A percentile compares a stretch with the other conserved stretches of the same genome.
These are phyloP conservation scores for Aythya baeri DNA, from an alignment of 2,113 vertebrate genomes.

Conservation along the genomic window DNA sequence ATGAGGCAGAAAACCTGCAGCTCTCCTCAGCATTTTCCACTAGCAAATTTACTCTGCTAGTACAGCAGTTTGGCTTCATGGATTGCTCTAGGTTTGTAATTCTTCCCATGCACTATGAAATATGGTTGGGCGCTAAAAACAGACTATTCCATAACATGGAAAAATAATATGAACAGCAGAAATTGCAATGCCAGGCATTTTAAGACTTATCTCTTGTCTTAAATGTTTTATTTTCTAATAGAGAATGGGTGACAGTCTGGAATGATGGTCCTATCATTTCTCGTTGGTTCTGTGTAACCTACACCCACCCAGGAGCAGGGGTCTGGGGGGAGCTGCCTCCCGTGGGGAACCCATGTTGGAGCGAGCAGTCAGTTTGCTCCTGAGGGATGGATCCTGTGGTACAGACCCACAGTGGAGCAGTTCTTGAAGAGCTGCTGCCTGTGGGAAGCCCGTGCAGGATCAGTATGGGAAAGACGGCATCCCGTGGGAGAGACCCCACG, in stretches of 20 bases:
- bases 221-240: not conserved
- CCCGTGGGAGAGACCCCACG: too few relatives aligned
- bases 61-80: not conserved
- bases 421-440: too few relatives aligned
- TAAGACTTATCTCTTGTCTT: not conserved
- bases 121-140: not conserved
- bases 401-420: too few relatives aligned
- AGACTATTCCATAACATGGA: fast-evolving
- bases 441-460: too few relatives aligned
- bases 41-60: not conserved
- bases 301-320: too few relatives aligned
- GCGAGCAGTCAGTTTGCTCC: too few relatives aligned
- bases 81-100: not conserved
- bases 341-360: too few relatives aligned
- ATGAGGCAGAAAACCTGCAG: not conserved
- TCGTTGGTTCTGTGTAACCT: not conserved
- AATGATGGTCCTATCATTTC: not conserved
- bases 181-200: not conserved
- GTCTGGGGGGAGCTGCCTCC: too few relatives aligned
- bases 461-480: too few relatives aligned
- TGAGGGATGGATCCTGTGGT: too few relatives aligned
- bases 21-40: not conserved
- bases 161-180: not conserved
- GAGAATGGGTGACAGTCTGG: not conserved
- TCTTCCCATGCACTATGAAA: not conserved